Percentiles rank a stretch among this genome's conserved stretches.
Evolutionary conservation across 2,888 invertebrate genomes (phyloP).

Genomic region (Phengaris alcon): DNA sequence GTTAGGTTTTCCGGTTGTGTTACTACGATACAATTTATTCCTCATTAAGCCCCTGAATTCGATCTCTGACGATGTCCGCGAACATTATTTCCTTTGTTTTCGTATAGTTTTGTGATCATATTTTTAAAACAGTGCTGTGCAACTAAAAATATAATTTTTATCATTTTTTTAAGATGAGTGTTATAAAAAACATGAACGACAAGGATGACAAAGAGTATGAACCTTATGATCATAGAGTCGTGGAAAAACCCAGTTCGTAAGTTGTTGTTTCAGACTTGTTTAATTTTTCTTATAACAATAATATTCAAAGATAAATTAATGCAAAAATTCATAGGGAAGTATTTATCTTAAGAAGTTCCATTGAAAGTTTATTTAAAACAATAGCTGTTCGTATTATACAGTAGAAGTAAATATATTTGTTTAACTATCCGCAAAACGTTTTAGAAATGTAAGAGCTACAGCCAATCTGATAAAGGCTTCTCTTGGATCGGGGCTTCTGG

Average conservation of each 20-base stretch:
- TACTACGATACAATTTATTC: slow-evolving; percentile 16
- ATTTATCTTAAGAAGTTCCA: too few species aligned
- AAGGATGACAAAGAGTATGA: slow-evolving; percentile 53
- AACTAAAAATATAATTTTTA: background rate
- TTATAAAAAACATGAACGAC: slow-evolving; percentile 27
- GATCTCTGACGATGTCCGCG: background rate
- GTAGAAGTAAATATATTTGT: too few species aligned
- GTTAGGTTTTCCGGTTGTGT: slow-evolving; percentile 14
- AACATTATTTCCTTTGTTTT: background rate
- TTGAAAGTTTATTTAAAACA: too few species aligned
- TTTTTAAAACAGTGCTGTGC: background rate
- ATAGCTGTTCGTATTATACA: too few species aligned
- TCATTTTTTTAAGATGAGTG: slow-evolving; percentile 1
- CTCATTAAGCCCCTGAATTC: background rate
- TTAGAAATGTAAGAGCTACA: slow-evolving; percentile 64
- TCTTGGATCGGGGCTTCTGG: slow-evolving; percentile 86
- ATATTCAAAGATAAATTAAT: too few species aligned
- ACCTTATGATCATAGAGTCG: slow-evolving; percentile 67
- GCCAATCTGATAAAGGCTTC: slow-evolving; percentile 72
- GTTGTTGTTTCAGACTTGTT: slow-evolving; percentile 43
- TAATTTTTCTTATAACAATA: background rate
- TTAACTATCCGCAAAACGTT: slow-evolving; percentile 38
- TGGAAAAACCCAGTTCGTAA: slow-evolving; percentile 73
- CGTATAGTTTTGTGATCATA: background rate
- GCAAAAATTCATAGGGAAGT: too few species aligned